Conservation (phyloP, 2,888 invertebrate species). For the Lycocerus yunnanus region DNA sequence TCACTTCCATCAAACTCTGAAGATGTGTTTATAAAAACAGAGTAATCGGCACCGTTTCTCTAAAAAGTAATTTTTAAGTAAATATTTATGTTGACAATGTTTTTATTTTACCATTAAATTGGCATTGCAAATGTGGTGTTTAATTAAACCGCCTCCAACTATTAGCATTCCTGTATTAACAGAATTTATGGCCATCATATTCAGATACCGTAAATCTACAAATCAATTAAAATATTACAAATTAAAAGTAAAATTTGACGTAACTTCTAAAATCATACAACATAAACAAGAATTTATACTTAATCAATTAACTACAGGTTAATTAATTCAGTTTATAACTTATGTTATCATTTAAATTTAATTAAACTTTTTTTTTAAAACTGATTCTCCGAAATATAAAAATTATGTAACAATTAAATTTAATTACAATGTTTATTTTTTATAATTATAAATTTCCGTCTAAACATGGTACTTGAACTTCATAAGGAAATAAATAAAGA, state of each 20-base stretch:
- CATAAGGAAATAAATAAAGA: background rate
- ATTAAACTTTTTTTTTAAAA: too few relatives aligned
- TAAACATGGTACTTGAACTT: background rate
- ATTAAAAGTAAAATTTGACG: background rate
- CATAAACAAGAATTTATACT: too few relatives aligned
- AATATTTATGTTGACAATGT: background rate
- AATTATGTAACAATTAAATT: background rate
- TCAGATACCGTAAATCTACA: constrained; percentile 83
- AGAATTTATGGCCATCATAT: constrained; percentile 93
- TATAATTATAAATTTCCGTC: background rate
- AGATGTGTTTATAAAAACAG: constrained; percentile 94
- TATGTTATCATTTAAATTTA: too few relatives aligned
- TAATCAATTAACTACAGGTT: too few relatives aligned
- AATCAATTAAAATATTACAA: constrained; percentile 11
- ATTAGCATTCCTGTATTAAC: constrained; percentile 95
- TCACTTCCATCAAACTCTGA: constrained; percentile 98
- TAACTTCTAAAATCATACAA: too few relatives aligned
- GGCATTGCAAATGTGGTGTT: constrained; percentile 99
- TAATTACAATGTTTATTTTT: background rate
- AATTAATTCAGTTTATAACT: too few relatives aligned
- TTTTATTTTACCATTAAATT: constrained; percentile 83
- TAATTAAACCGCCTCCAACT: constrained; percentile 94
- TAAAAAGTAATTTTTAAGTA: constrained; percentile 49
- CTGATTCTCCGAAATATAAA: too few relatives aligned
- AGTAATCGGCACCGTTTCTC: constrained; percentile 95